phyloP scores from a whole-genome alignment of 2,797 vertebrate genomes.

The Poliocrania exsul region DNA sequence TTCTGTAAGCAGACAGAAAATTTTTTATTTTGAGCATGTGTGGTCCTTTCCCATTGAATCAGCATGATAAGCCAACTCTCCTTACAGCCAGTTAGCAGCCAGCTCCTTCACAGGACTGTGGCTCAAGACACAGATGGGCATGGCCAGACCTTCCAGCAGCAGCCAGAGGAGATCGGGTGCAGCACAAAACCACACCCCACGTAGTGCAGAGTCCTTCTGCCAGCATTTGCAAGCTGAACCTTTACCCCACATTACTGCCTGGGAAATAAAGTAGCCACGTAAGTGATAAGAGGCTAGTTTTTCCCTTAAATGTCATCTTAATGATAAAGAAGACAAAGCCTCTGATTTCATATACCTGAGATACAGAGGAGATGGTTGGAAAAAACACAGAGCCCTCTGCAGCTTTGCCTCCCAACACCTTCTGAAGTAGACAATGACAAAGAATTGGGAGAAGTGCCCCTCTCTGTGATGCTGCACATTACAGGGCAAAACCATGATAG shows the following conservation, averaged over 20 bases:
- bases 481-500: neutral
- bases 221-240: neutral
- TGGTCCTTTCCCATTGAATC: neutral
- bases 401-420: accelerated
- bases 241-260: slow-evolving; percentile 2
- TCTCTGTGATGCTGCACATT: neutral
- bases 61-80: neutral
- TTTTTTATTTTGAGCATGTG: neutral
- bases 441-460: neutral
- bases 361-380: neutral
- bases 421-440: neutral
- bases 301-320: neutral
- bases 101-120: neutral
- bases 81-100: neutral
- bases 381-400: accelerated
- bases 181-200: neutral
- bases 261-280: neutral
- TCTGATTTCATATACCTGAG: neutral
- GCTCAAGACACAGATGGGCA: neutral
- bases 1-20: neutral
- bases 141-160: neutral
- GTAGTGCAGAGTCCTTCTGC: neutral
- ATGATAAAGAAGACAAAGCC: neutral
- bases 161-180: neutral
- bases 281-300: neutral